Conservation (phyloP, 2,888 invertebrate species). For the Creontiades dilutus region DNA sequence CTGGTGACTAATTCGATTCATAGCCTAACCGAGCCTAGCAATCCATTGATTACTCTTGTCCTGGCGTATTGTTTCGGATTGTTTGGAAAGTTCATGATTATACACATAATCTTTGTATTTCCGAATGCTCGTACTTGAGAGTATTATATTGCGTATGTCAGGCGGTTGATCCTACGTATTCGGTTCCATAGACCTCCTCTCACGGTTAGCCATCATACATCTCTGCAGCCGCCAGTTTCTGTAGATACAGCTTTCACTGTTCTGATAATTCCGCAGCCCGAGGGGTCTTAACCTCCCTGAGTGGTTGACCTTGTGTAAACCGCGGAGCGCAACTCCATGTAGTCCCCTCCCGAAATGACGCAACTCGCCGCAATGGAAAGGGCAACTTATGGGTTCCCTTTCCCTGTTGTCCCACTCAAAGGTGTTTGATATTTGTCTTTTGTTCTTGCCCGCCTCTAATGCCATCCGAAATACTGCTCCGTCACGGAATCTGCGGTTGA, state of each 20-base stretch:
- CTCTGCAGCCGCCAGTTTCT: constrained; percentile 13
- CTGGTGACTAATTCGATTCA: too few species aligned
- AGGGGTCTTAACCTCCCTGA: constrained; percentile 50
- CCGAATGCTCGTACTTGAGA: too few species aligned
- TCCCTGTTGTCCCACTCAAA: background rate
- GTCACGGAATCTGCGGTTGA: background rate
- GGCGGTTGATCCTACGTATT: too few species aligned
- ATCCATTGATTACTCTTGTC: too few species aligned
- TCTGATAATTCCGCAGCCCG: constrained; percentile 54
- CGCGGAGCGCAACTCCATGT: constrained; percentile 44
- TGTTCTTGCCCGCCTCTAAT: background rate
- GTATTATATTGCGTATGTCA: too few species aligned
- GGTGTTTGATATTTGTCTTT: constrained; percentile 13
- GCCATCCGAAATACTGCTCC: background rate
- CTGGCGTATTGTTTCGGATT: too few species aligned
- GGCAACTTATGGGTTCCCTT: constrained; percentile 33
- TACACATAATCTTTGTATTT: too few species aligned
- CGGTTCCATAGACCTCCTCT: too few species aligned
- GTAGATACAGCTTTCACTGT: constrained; percentile 57
- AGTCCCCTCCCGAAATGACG: constrained; percentile 38
- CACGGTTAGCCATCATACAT: background rate
- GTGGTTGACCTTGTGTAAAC: constrained; percentile 49
- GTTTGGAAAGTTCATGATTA: too few species aligned
- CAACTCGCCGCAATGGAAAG: background rate
- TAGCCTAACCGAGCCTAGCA: too few species aligned